phyloP scores from a whole-genome alignment of 1,140 invertebrate species.

The Rhagoletis zephyria region DNA sequence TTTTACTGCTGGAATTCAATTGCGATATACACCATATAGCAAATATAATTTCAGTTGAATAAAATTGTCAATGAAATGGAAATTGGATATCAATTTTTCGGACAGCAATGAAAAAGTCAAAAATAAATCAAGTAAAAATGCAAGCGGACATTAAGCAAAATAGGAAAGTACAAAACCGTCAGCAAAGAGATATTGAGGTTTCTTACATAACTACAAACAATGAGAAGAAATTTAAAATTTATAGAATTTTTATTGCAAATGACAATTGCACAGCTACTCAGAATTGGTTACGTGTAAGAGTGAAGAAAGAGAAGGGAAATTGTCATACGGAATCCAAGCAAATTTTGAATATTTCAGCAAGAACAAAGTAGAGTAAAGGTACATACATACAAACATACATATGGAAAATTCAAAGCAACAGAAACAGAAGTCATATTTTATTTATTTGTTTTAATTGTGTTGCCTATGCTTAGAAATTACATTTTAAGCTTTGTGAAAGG shows the following conservation, averaged over 20 bases:
- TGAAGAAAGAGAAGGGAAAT: background rate
- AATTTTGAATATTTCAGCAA: background rate
- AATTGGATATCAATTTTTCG: conserved; percentile 47
- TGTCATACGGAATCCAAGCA: background rate
- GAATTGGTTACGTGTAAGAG: background rate
- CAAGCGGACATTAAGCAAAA: conserved; percentile 33
- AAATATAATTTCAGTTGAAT: conserved; percentile 18
- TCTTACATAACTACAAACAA: conserved; percentile 30
- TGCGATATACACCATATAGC: background rate
- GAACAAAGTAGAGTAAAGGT: background rate
- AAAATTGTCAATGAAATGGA: conserved; percentile 39
- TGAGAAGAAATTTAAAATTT: conserved; percentile 37
- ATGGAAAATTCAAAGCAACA: background rate
- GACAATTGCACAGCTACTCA: background rate
- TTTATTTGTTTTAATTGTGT: conserved; percentile 37
- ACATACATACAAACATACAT: background rate
- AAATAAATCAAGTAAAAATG: conserved; percentile 22
- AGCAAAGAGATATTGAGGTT: background rate
- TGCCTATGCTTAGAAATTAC: background rate
- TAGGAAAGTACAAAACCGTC: background rate
- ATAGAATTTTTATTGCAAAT: conserved; percentile 42
- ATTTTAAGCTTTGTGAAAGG: background rate
- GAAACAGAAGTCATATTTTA: background rate
- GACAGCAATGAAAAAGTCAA: conserved; percentile 31
- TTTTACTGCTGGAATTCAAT: conserved; percentile 48